A percentile compares a stretch with the other conserved stretches of the same genome.
Evolutionary conservation across 2,797 vertebrate genomes (phyloP).

Genomic region (Alfaro cultratus): DNA sequence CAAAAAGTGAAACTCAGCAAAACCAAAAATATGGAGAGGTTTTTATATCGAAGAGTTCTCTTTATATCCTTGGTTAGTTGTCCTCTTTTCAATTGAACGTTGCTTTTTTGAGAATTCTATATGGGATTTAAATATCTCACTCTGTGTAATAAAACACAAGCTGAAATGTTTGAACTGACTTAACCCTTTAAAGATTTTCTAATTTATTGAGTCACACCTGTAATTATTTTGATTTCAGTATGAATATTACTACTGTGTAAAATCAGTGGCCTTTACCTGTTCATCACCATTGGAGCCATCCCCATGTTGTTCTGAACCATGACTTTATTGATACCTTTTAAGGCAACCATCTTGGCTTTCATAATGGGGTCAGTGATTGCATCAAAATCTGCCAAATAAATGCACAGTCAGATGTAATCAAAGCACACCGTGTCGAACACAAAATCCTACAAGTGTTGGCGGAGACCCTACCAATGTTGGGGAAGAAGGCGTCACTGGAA

Average conservation of each 20-base stretch:
- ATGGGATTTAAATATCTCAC: neutral
- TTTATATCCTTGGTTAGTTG: neutral
- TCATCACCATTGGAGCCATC: conserved; percentile 93
- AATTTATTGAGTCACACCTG: neutral
- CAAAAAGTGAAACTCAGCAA: neutral
- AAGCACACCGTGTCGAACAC: neutral
- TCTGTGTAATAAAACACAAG: neutral
- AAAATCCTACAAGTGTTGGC: neutral
- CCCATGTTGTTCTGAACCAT: conserved; percentile 99
- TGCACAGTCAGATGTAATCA: conserved; percentile 23
- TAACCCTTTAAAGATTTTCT: neutral
- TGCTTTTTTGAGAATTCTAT: neutral
- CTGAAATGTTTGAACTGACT: neutral
- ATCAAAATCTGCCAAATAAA: conserved; percentile 89
- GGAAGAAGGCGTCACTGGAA: conserved; percentile 94
- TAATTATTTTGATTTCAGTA: neutral
- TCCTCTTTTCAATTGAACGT: neutral
- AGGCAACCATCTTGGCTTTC: conserved; percentile 99
- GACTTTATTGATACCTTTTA: conserved; percentile 99
- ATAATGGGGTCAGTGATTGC: conserved; percentile 98
- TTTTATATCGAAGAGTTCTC: neutral
- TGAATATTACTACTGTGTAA: neutral
- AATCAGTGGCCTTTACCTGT: conserved; percentile 83
- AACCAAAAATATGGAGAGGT: neutral
- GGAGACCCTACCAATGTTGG: conserved; percentile 89